Conservation (phyloP, 1,140 invertebrate species). For the Tetragnatha versicolor region DNA sequence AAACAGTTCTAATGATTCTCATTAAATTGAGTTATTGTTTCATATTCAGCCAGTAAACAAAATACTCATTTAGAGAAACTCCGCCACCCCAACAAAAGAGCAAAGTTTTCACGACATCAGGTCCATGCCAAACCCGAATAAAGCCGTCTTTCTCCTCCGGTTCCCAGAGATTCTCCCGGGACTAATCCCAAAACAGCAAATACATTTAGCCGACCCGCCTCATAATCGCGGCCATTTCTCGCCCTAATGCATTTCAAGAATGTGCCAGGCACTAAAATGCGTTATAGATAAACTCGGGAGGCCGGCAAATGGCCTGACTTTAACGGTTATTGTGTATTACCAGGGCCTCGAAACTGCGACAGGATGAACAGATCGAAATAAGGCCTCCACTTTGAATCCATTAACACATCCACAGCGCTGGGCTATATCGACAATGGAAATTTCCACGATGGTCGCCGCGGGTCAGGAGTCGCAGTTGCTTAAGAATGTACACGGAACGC, state of each 20-base stretch:
- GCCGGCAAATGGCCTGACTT: conserved; percentile 38
- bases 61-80: background rate
- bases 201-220: conserved; percentile 2
- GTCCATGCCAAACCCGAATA: background rate
- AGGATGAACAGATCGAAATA: background rate
- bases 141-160: too few species aligned
- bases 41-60: too few species aligned
- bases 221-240: conserved; percentile 33
- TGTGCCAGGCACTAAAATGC: conserved; percentile 26
- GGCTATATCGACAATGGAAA: background rate
- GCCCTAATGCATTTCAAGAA: conserved; percentile 39
- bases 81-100: background rate
- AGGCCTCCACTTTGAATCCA: background rate
- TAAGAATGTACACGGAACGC: too few species aligned
- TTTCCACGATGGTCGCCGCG: conserved; percentile 2
- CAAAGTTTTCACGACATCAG: background rate
- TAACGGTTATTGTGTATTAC: conserved; percentile 52
- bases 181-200: conserved; percentile 14
- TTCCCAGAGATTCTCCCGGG: background rate
- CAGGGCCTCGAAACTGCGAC: background rate
- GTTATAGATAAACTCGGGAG: conserved; percentile 18
- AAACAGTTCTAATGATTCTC: too few species aligned
- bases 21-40: too few species aligned
- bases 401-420: background rate
- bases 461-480: conserved; percentile 1